phyloP scores from a whole-genome alignment of 2,113 vertebrate species.

The Vidua macroura region DNA sequence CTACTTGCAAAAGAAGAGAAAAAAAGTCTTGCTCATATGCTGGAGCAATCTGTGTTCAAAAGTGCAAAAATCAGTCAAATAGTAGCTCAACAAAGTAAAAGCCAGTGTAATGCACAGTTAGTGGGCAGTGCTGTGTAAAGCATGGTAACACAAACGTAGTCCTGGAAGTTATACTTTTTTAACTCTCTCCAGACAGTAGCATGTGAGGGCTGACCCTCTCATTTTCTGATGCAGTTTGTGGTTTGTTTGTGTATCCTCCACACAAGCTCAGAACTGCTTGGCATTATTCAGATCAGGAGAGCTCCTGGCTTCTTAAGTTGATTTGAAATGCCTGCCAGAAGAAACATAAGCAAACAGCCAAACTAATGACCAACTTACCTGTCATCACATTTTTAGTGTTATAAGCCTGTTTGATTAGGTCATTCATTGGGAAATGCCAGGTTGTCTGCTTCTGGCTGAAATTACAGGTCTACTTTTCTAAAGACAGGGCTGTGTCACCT shows the following conservation, averaged over 20 bases:
- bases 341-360: background rate
- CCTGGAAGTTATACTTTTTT: background rate
- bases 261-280: background rate
- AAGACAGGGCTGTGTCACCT: background rate
- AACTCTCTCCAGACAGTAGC: background rate
- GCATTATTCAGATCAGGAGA: background rate
- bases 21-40: fast-evolving
- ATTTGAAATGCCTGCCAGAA: background rate
- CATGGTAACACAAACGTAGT: background rate
- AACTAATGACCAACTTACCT: background rate
- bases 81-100: background rate
- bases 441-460: background rate
- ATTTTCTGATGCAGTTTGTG: background rate
- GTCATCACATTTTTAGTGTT: background rate
- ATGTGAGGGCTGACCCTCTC: background rate
- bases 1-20: background rate
- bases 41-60: background rate
- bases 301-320: background rate
- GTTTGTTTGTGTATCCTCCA: background rate
- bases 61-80: background rate
- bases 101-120: background rate
- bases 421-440: background rate
- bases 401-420: background rate
- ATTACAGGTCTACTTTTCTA: background rate
- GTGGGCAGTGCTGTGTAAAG: background rate